Conservation (phyloP, 2,797 vertebrate genomes). For the Gorsachius magnificus region DNA sequence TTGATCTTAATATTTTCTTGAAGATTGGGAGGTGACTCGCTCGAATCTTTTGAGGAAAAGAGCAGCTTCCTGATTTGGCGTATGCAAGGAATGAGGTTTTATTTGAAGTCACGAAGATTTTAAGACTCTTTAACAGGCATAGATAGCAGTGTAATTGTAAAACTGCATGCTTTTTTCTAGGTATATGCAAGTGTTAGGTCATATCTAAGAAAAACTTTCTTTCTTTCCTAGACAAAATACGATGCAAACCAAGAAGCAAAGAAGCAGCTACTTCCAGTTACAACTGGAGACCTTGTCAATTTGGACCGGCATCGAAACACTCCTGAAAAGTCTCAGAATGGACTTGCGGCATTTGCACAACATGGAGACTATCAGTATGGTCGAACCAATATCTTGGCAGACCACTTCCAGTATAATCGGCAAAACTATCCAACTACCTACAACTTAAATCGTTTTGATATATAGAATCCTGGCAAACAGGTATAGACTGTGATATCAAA, state of each 20-base stretch:
- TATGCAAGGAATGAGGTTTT: not conserved
- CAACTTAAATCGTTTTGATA: constrained; percentile 86
- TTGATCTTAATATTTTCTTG: not conserved
- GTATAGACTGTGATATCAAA: not conserved
- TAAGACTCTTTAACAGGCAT: not conserved
- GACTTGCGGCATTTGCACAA: constrained; percentile 79
- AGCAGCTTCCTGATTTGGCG: not conserved
- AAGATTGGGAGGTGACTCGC: not conserved
- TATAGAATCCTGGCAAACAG: constrained; percentile 73
- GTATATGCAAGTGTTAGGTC: rapidly evolving
- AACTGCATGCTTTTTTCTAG: not conserved
- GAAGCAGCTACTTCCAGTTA: constrained; percentile 88
- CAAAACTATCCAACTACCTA: constrained; percentile 83
- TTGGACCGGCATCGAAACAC: constrained; percentile 74
- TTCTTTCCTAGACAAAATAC: constrained; percentile 87
- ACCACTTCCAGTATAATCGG: constrained; percentile 91
- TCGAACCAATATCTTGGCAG: constrained; percentile 82
- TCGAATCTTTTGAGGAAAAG: not conserved
- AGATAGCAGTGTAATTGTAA: not conserved
- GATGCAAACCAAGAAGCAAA: constrained; percentile 87
- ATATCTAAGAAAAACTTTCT: not conserved
- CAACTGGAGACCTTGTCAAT: constrained; percentile 81
- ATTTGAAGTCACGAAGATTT: not conserved
- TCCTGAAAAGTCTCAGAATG: constrained; percentile 85
- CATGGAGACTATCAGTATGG: constrained; percentile 83